These are phyloP conservation scores for Poicephalus gulielmi DNA, from an alignment of 2,113 vertebrate species.

Conservation along the genomic window DNA sequence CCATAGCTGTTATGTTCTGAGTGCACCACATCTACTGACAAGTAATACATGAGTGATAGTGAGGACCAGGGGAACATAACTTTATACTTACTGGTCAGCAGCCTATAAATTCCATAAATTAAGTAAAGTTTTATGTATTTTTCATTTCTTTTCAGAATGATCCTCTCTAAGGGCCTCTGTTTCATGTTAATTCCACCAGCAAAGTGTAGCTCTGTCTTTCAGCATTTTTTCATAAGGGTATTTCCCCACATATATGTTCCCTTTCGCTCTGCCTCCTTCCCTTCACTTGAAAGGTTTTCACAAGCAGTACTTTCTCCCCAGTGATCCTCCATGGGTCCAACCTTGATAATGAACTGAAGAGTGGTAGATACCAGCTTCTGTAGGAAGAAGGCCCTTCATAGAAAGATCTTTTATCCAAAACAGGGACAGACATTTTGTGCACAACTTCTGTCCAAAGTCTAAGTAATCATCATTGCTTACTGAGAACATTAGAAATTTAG, in stretches of 20 bases:
- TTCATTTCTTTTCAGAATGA: slow-evolving; percentile 75
- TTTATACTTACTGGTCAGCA: slow-evolving; percentile 85
- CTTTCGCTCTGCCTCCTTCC: not conserved
- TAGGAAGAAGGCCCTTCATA: not conserved
- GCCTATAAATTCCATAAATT: slow-evolving; percentile 84
- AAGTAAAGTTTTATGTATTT: slow-evolving; percentile 82
- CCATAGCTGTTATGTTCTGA: slow-evolving; percentile 85
- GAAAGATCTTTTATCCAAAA: not conserved
- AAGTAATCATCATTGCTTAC: not conserved
- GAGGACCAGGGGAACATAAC: slow-evolving; percentile 78
- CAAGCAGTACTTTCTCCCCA: not conserved
- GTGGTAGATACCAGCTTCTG: not conserved
- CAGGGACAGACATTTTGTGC: not conserved
- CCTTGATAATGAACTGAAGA: not conserved
- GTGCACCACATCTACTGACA: slow-evolving; percentile 79
- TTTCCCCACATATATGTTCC: not conserved
- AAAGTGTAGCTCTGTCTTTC: slow-evolving; percentile 31
- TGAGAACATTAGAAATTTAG: accelerated
- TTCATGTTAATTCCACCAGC: slow-evolving; percentile 66
- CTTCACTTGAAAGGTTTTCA: not conserved
- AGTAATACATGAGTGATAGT: slow-evolving; percentile 81
- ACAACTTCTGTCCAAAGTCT: not conserved
- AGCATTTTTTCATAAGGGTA: not conserved
- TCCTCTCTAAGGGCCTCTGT: slow-evolving; percentile 66
- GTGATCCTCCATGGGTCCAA: not conserved